Evolutionary conservation across 2,797 vertebrate species (phyloP).

Genomic region (Pagetopsis macropterus): DNA sequence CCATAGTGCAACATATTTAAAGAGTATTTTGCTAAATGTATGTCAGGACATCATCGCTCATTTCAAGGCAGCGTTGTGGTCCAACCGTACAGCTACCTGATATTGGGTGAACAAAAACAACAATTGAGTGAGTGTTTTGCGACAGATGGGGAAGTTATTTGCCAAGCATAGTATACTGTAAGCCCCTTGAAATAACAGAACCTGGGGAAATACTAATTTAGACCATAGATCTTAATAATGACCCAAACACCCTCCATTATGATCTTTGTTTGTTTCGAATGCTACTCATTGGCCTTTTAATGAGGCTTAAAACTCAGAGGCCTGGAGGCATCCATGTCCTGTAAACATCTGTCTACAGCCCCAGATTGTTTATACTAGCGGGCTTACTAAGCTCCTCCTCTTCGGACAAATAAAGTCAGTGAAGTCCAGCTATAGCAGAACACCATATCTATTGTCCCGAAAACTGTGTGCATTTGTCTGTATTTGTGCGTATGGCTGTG

Average conservation of each 20-base stretch:
- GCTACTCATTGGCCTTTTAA: constrained; percentile 20
- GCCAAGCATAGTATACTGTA: no score
- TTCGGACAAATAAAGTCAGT: constrained; percentile 35
- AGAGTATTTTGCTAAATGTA: not conserved
- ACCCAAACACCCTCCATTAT: constrained; percentile 22
- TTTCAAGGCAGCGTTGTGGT: not conserved
- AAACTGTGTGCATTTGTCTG: not conserved
- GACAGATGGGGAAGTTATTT: constrained; percentile 14
- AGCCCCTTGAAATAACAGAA: not conserved
- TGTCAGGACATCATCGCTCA: not conserved
- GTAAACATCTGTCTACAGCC: constrained; percentile 23
- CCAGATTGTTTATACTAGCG: constrained; percentile 15
- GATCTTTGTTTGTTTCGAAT: constrained; percentile 25
- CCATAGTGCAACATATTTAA: not conserved
- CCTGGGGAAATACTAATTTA: not conserved
- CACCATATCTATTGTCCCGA: constrained; percentile 22
- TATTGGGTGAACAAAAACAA: no score
- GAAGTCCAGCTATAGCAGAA: constrained; percentile 43
- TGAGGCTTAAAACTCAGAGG: constrained; percentile 24
- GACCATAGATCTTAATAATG: constrained; percentile 36
- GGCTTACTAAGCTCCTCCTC: constrained; percentile 15
- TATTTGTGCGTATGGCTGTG: constrained; percentile 14
- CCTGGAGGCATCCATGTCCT: constrained; percentile 1
- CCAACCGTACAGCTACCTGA: no score
- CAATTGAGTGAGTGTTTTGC: not conserved